Evolutionary conservation across 2,113 vertebrate genomes (phyloP).

Genomic region (Notechis scutatus): DNA sequence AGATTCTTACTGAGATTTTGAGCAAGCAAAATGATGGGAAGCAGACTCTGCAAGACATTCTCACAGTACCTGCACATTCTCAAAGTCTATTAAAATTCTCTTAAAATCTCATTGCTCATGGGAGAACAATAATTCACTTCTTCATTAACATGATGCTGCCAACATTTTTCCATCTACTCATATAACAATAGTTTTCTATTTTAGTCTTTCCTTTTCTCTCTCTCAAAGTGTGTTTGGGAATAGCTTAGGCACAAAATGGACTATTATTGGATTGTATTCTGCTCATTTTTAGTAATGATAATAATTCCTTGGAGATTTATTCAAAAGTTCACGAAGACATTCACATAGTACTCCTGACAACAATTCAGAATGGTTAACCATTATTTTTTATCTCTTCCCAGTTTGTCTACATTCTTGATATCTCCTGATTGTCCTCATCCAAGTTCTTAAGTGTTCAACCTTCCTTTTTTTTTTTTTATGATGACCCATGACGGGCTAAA

Average conservation of each 20-base stretch:
- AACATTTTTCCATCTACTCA: not conserved
- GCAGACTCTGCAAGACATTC: not conserved
- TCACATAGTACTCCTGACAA: not conserved
- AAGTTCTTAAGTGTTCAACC: not conserved
- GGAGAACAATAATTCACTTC: not conserved
- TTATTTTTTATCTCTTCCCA: not conserved
- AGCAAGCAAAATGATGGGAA: not conserved
- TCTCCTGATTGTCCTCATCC: not conserved
- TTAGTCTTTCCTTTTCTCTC: not conserved
- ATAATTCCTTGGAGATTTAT: not conserved
- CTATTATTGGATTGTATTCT: not conserved
- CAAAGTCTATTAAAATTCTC: not conserved
- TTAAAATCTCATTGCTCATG: not conserved
- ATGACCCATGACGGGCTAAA: not conserved
- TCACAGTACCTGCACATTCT: not conserved
- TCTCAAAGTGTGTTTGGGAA: not conserved
- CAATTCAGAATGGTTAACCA: not conserved
- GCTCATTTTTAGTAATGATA: not conserved
- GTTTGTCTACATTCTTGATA: not conserved
- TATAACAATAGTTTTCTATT: not conserved
- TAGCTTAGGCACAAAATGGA: not conserved
- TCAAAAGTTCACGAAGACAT: not conserved
- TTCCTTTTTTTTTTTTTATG: not conserved
- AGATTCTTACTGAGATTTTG: constrained; percentile 6
- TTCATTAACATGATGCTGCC: not conserved